Evolutionary conservation across 1,140 invertebrate genomes (phyloP).

Genomic region (Vanessa atalanta): DNA sequence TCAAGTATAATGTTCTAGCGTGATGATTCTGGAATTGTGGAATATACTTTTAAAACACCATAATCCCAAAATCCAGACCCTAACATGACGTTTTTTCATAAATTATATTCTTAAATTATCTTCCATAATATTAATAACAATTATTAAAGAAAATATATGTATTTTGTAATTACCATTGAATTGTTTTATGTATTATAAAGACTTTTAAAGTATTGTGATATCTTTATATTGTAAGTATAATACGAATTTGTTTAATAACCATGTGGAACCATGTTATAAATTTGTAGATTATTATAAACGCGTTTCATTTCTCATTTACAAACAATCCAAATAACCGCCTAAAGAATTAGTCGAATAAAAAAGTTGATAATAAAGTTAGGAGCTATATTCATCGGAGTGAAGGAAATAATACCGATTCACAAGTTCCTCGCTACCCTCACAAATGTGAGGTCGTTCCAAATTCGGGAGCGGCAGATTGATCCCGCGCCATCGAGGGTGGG

Average conservation of each 20-base stretch:
- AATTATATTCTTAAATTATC: too few relatives aligned
- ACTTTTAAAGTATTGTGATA: conserved; percentile 77
- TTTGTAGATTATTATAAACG: conserved; percentile 52
- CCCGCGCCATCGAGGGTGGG: conserved; percentile 58
- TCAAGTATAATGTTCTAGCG: too few relatives aligned
- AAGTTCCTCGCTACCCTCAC: conserved; percentile 34
- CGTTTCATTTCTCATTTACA: conserved; percentile 55
- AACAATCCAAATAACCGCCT: conserved; percentile 6
- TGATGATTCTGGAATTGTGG: too few relatives aligned
- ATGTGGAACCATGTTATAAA: conserved; percentile 67
- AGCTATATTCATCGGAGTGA: conserved; percentile 27
- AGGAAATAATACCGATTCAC: conserved; percentile 34
- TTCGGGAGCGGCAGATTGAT: conserved; percentile 68
- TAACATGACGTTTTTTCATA: too few relatives aligned
- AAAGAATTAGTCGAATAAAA: conserved; percentile 20
- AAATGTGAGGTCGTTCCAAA: conserved; percentile 47
- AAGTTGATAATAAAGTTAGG: conserved; percentile 27
- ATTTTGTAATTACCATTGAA: conserved; percentile 37
- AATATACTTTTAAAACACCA: too few relatives aligned
- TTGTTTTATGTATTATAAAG: conserved; percentile 52
- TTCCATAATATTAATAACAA: not conserved
- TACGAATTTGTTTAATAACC: conserved; percentile 56
- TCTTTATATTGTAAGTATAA: conserved; percentile 65
- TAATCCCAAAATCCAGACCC: too few relatives aligned
- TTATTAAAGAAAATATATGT: not conserved